Percentiles rank a stretch among this genome's conserved stretches.
Conservation (phyloP, 2,888 invertebrate species). For the Galerucella nymphaeae region DNA sequence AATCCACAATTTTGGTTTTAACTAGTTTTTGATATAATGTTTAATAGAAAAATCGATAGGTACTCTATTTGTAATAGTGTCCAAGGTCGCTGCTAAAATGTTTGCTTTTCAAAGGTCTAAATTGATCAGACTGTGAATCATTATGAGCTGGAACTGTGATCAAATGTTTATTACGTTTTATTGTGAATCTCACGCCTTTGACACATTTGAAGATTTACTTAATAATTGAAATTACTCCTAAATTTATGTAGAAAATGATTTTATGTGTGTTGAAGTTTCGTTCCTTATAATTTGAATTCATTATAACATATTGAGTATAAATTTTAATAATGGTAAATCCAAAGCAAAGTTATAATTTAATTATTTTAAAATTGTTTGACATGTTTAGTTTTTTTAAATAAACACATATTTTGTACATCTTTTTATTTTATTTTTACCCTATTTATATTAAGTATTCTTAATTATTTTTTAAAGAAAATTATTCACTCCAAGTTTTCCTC, state of each 20-base stretch:
- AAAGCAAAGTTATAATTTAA: background rate
- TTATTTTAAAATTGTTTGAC: background rate
- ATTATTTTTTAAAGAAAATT: background rate
- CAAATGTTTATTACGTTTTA: background rate
- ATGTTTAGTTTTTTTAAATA: background rate
- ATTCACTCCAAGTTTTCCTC: too few relatives aligned
- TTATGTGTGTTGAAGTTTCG: background rate
- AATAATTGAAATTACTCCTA: background rate
- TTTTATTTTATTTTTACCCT: background rate
- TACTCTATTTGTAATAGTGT: too few relatives aligned
- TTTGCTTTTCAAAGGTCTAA: too few relatives aligned
- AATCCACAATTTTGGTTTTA: too few relatives aligned
- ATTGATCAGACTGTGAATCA: background rate
- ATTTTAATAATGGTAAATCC: background rate
- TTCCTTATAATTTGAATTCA: background rate
- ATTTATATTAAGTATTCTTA: background rate
- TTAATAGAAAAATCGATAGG: too few relatives aligned
- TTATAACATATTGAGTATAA: background rate
- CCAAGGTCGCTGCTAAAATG: too few relatives aligned
- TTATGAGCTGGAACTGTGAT: constrained; percentile 10
- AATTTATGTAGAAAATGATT: background rate
- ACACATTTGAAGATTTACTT: background rate
- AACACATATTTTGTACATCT: background rate
- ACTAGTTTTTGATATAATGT: too few relatives aligned
- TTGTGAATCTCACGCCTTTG: constrained; percentile 3